A percentile compares a stretch with the other conserved stretches of the same genome.
Evolutionary conservation across 1,140 invertebrate genomes (phyloP).

Genomic region (honey bee (Apis mellifera)): Amel_HAv3.1 CM009944.2:7644501-7645000

Average conservation of each 20-base stretch:
- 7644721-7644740: constrained; percentile 28
- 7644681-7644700: constrained; percentile 25
- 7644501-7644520: constrained; percentile 75
- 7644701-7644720: constrained; percentile 7
- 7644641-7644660: constrained; percentile 30
- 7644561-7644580: constrained; percentile 27
- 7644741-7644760: constrained; percentile 24
- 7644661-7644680: constrained; percentile 40
- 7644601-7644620: constrained; percentile 63
- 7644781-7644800: neutral
- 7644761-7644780: neutral
- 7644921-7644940: too few relatives aligned
- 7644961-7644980: neutral
- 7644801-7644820: neutral
- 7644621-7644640: neutral
- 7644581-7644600: constrained; percentile 49
- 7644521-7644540: constrained; percentile 65
- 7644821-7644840: too few relatives aligned
- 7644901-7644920: neutral
- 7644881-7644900: neutral
- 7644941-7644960: neutral
- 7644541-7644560: constrained; percentile 45
- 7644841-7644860: neutral
- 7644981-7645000: constrained; percentile 10
- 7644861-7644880: neutral